phyloP scores from a whole-genome alignment of 1,140 invertebrate species.

The Reticulitermes speratus region DNA sequence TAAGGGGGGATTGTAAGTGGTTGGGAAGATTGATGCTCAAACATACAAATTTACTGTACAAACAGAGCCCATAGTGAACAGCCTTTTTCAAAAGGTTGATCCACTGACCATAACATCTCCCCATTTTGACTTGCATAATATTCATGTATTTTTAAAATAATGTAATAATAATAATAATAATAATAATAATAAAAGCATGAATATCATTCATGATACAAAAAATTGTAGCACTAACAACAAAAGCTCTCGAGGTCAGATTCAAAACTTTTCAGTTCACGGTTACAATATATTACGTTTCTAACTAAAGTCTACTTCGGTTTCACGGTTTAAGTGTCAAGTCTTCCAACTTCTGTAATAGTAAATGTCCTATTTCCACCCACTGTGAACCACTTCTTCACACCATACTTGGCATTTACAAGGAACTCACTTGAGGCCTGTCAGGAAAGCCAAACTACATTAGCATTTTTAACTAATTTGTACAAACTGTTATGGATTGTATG shows the following conservation, averaged over 20 bases:
- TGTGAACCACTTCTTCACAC: not conserved
- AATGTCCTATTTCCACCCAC: not conserved
- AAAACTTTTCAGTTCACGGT: not conserved
- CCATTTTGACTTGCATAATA: constrained; percentile 2
- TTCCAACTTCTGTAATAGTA: not conserved
- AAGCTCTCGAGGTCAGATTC: not conserved
- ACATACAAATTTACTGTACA: not conserved
- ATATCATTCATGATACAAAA: not conserved
- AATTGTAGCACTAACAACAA: not conserved
- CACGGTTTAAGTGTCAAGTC: not conserved
- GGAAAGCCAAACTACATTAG: not conserved
- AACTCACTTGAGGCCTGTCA: not conserved
- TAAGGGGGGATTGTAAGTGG: not conserved
- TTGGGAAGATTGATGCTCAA: not conserved
- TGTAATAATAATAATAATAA: not conserved
- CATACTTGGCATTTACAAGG: not conserved
- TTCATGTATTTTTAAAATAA: not conserved
- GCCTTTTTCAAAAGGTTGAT: not conserved
- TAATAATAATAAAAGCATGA: not conserved
- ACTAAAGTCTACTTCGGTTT: not conserved
- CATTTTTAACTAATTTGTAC: not conserved
- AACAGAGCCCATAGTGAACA: not conserved
- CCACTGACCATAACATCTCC: not conserved
- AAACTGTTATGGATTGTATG: not conserved
- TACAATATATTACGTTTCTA: not conserved